These are phyloP conservation scores for Petrocephalus sullivani DNA, from an alignment of 2,797 vertebrate genomes.

Conservation along the genomic window DNA sequence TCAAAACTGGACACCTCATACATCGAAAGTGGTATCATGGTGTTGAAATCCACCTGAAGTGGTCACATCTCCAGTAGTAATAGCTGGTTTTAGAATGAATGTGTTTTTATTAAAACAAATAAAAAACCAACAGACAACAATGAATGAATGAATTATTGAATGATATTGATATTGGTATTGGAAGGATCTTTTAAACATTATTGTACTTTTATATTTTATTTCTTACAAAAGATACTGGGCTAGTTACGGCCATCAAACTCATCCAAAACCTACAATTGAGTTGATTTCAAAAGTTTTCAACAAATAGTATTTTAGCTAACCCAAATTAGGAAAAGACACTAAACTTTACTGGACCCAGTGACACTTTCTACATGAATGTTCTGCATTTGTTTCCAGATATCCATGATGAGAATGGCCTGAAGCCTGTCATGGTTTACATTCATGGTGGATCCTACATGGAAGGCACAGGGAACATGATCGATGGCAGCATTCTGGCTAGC, in stretches of 20 bases:
- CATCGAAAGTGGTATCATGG: not conserved
- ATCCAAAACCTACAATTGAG: not conserved
- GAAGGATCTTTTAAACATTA: not conserved
- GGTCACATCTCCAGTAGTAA: not conserved
- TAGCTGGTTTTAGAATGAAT: not conserved
- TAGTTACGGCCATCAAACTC: not conserved
- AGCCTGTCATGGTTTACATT: conserved; percentile 94
- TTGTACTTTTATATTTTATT: not conserved
- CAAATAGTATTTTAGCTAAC: not conserved
- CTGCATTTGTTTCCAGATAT: conserved; percentile 66
- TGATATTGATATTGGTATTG: not conserved
- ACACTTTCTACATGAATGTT: not conserved
- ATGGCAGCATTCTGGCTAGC: conserved; percentile 90
- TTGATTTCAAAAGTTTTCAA: not conserved
- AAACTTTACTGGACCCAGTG: not conserved
- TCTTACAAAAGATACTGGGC: not conserved
- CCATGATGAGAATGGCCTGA: conserved; percentile 82
- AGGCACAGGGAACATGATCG: conserved; percentile 90
- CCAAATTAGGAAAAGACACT: not conserved
- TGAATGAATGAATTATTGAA: not conserved
- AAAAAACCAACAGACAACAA: not conserved
- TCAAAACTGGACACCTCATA: not conserved
- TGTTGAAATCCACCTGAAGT: not conserved
- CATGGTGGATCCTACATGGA: conserved; percentile 96
- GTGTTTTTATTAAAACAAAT: not conserved